Evolutionary conservation across 2,113 vertebrate genomes (phyloP).

Genomic region (Indri indri): DNA sequence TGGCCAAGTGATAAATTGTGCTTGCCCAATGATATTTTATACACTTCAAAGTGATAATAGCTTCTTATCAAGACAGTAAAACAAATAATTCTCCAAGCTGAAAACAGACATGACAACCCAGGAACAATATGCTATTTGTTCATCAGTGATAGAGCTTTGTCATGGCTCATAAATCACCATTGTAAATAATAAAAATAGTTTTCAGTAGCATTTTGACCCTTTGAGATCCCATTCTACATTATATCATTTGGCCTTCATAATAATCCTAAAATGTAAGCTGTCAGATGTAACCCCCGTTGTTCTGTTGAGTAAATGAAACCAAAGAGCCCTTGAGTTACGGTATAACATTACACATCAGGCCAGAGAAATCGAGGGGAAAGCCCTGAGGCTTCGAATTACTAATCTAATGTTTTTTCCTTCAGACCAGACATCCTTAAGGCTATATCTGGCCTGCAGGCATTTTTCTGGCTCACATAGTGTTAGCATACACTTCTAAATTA

Average conservation of each 20-base stretch:
- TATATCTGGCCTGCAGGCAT: accelerated
- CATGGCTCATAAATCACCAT: slow-evolving; percentile 16
- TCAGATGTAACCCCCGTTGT: not conserved
- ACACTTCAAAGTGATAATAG: slow-evolving; percentile 49
- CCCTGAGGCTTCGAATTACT: not conserved
- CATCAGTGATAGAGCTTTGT: slow-evolving; percentile 36
- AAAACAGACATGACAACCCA: not conserved
- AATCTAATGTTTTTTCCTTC: not conserved
- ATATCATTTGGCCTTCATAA: not conserved
- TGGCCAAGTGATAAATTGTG: slow-evolving; percentile 37
- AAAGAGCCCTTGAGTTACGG: not conserved
- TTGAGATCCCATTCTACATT: not conserved
- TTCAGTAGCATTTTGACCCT: not conserved
- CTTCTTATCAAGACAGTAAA: slow-evolving; percentile 31
- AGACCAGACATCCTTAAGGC: not conserved
- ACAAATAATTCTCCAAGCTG: slow-evolving; percentile 25
- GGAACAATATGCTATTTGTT: not conserved
- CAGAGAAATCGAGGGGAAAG: not conserved
- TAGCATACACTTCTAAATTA: not conserved
- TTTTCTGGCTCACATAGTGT: not conserved
- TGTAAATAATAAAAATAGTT: slow-evolving; percentile 42
- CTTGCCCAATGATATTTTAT: not conserved
- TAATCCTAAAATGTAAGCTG: not conserved
- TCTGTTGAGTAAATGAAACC: not conserved
- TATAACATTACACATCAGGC: not conserved